phyloP scores from a whole-genome alignment of 2,888 invertebrate genomes.

The Polietes domitor region DNA sequence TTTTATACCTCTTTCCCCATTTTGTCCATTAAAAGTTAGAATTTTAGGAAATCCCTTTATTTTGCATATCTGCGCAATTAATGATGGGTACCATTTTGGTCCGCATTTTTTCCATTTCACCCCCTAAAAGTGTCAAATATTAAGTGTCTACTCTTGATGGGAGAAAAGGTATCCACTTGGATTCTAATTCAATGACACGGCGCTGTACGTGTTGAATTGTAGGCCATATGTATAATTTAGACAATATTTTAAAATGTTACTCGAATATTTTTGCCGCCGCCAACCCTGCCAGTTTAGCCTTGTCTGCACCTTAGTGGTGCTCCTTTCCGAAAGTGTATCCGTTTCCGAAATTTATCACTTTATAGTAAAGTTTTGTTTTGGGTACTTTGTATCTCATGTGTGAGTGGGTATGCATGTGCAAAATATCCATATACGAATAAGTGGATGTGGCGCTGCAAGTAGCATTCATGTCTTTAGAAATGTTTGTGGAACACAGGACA shows the following conservation, averaged over 20 bases:
- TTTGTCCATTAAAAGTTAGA: too few relatives aligned
- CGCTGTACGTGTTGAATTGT: constrained; percentile 47
- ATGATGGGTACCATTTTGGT: too few relatives aligned
- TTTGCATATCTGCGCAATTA: too few relatives aligned
- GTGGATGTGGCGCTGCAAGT: neutral
- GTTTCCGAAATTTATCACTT: constrained; percentile 39
- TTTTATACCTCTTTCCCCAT: too few relatives aligned
- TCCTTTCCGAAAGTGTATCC: constrained; percentile 43
- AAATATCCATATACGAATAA: neutral
- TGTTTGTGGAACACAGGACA: neutral
- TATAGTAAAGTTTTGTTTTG: constrained; percentile 27
- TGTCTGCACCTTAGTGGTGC: constrained; percentile 2
- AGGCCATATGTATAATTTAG: constrained; percentile 48
- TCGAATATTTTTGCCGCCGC: constrained; percentile 4
- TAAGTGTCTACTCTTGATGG: too few relatives aligned
- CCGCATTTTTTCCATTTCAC: too few relatives aligned
- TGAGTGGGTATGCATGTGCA: neutral
- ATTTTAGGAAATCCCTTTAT: too few relatives aligned
- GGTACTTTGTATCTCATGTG: neutral
- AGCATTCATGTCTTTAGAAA: neutral
- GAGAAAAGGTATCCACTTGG: too few relatives aligned
- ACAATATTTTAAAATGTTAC: constrained; percentile 44
- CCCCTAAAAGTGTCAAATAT: too few relatives aligned
- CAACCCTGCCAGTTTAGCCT: constrained; percentile 21
- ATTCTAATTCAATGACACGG: neutral